Base-by-base conservation (phyloP, 2,888 invertebrate species). In the Troides aeacus region DNA sequence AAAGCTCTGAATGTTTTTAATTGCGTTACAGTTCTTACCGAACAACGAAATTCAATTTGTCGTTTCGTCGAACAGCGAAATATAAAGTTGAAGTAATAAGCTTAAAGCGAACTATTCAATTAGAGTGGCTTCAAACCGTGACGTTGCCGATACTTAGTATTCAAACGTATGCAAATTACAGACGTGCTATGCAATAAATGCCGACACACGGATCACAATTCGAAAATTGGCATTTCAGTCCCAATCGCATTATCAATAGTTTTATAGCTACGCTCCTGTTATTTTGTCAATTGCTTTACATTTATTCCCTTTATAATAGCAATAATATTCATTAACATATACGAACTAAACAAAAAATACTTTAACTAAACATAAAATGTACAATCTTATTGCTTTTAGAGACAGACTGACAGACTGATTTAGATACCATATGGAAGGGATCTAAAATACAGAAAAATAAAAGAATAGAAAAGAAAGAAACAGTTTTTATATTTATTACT, bases 131-230 rank as follows among this genome's bases (percentile, higher is more conserved):
- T 84, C 82, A 87, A 88, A 86, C 89, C 85, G 79, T 90, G 89
- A 88, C 90, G 86, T 83, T 80, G 79, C 74, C 76, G 81, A 83
- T 84, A 89, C 88, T 92, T 90, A 90, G 87, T 91, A 92, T 92
- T 91, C 92, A 92, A 92, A 92, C 92, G 88, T 88, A 92, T 92
- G 92, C 90, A 92, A 92, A 92, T 92, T 89, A 86, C 88, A 88
- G 87, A 88, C 91, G 90, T 89, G 90, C 90, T 88, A 88, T 90
- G 90, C 91, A 92, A 92, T 92, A 92, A 92, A 92, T 91, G 91
- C 89, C 86, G 89, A 88, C 86, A 89, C 84, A 86, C 87, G 86
- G 90, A 90, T 92, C 92, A 90, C 90, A 89, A 90, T 90, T 90
- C 90, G 89, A 88, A 89, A 88, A 90, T 91, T 91, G 89, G 82